These are phyloP conservation scores for Encarsia formosa DNA, from an alignment of 2,888 invertebrate species.

Conservation along the genomic window DNA sequence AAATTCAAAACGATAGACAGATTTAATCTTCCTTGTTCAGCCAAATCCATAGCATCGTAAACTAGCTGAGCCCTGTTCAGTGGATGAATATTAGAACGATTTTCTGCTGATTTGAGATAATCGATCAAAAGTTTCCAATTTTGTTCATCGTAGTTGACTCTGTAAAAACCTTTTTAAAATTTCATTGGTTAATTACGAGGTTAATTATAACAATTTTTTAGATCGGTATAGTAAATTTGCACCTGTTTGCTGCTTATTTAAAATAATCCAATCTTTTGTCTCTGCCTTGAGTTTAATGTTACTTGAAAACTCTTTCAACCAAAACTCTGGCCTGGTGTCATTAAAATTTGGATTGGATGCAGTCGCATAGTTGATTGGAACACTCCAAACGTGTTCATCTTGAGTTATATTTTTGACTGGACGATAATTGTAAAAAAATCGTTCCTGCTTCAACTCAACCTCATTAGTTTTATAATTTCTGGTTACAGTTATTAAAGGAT, in stretches of 20 bases:
- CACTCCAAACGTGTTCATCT: too few species aligned
- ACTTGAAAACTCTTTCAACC: conserved; percentile 46
- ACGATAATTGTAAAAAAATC: conserved; percentile 28
- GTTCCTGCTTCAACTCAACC: conserved; percentile 53
- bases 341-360: conserved; percentile 46
- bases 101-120: conserved; percentile 56
- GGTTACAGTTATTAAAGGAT: conserved; percentile 60
- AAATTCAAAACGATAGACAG: conserved; percentile 73
- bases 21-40: conserved; percentile 66
- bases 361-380: conserved; percentile 42
- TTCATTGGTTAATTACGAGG: too few species aligned
- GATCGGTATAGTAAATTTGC: too few species aligned
- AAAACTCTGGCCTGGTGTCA: conserved; percentile 53
- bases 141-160: conserved; percentile 71
- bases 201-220: too few species aligned
- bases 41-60: conserved; percentile 72
- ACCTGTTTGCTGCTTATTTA: conserved; percentile 65
- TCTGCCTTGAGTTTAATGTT: conserved; percentile 27
- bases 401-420: conserved; percentile 8
- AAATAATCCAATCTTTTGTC: conserved; percentile 59
- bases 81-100: conserved; percentile 58
- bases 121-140: conserved; percentile 70
- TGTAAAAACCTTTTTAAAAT: conserved; percentile 67
- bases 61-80: conserved; percentile 78
- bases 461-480: conserved; percentile 48